Evolutionary conservation across 2,113 vertebrate species (phyloP), one percentile per base, ranked within the genome.

Genomic region (Sciurus niger): DNA sequence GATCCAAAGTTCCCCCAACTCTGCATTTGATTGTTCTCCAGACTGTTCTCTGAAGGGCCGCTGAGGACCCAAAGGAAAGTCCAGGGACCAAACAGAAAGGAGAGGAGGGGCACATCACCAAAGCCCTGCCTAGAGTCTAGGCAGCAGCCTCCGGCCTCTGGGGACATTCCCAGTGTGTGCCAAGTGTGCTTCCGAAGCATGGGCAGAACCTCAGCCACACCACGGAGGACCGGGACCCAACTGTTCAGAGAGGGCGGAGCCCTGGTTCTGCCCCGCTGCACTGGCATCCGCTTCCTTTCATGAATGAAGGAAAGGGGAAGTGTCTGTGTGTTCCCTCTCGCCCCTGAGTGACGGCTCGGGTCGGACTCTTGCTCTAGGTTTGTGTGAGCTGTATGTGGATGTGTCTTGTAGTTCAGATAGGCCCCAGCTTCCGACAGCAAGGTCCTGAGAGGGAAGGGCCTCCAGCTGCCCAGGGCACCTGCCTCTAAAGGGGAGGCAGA

Each of bases 271-370:
- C 76, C 51, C 2, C 2, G 40, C 58, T 30, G 16, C 4, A 6
- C n/a, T 63, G 20, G 25, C 16, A 32, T 6, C 16, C 40, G 83
- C 70, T 94, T 92, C 37, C 92, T 73, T 67, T 65, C 40, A 60
- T 17, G 70, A 92, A 76, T 2, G 74, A 79, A 73, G 87, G 76
- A 17, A 65, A 63, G 58, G 37, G 67, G 46, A 55, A 58, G 14
- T 0, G 32, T 48, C 80, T 90, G 95, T 88, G 22, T 68, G 83
- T 84, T 92, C 68, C 46, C 37, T 78, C 63, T 84, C 73, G 87
- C 53, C 30, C 86, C 89, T 84, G 90, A 96, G 60, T 77, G 87
- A 77, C 83, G 73, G 20, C 55, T 74, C 76, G 70, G 68, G 30
- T 40, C 34, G 58, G 32, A 14, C 37, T 67, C 53, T 55, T 22